Conservation (phyloP, 2,888 invertebrate species). For the Mesopsocus fuscifrons region DNA sequence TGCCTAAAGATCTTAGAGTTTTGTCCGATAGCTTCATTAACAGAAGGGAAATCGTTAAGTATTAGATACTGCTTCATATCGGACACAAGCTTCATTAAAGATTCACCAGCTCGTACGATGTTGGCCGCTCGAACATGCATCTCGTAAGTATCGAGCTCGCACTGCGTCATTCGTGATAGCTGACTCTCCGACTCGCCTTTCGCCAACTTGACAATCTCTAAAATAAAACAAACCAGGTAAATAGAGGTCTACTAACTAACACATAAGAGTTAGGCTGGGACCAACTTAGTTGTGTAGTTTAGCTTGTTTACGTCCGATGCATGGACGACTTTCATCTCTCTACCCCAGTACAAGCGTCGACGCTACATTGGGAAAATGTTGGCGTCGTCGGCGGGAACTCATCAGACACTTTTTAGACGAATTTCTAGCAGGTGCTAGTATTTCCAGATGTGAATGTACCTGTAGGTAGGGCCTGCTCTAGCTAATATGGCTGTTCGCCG, state of each 20-base stretch:
- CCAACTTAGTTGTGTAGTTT: too few species aligned
- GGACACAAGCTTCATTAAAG: conserved; percentile 88
- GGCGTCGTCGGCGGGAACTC: too few species aligned
- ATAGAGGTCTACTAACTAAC: neutral
- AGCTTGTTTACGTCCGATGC: too few species aligned
- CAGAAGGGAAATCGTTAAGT: conserved; percentile 93
- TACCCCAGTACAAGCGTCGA: too few species aligned
- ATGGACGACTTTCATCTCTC: too few species aligned
- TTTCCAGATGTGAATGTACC: too few species aligned
- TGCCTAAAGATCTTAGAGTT: conserved; percentile 78
- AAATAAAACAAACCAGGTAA: conserved; percentile 20
- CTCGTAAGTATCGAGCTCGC: conserved; percentile 89
- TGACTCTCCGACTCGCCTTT: conserved; percentile 84
- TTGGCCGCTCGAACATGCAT: conserved; percentile 95
- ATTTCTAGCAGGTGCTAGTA: too few species aligned
- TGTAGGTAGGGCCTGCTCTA: too few species aligned
- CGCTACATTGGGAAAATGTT: too few species aligned
- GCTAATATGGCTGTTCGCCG: too few species aligned
- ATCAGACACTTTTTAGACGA: too few species aligned
- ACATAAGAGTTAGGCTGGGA: too few species aligned
- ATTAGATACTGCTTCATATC: conserved; percentile 97
- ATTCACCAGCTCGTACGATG: conserved; percentile 91
- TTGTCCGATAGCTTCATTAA: conserved; percentile 91
- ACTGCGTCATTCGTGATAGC: conserved; percentile 73
- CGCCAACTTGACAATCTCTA: conserved; percentile 76